Conservation (phyloP, 2,113 vertebrate species). For the Sylvilagus bachmani region DNA sequence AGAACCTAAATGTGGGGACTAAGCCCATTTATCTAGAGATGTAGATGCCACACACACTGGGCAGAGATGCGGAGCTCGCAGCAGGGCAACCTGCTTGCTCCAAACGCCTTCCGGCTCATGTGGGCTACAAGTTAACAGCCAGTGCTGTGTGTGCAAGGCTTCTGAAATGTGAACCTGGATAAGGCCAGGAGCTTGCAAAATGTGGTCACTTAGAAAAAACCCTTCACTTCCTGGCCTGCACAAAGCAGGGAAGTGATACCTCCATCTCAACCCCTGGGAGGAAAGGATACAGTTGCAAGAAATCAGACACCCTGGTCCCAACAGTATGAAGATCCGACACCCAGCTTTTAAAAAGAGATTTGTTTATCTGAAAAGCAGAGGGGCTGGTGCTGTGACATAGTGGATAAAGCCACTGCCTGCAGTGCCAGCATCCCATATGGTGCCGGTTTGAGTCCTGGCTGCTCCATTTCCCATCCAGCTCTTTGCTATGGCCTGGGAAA, state of each 20-base stretch:
- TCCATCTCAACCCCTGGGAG: background rate
- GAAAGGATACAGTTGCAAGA: background rate
- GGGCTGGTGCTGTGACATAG: too few species aligned
- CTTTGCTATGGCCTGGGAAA: too few species aligned
- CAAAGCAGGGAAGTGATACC: background rate
- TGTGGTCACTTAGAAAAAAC: background rate
- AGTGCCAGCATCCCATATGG: too few species aligned
- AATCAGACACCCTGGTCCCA: background rate
- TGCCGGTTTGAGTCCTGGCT: too few species aligned
- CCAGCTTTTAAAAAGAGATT: too few species aligned
- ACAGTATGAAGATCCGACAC: background rate
- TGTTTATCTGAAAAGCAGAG: too few species aligned
- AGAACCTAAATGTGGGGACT: background rate
- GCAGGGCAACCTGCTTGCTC: rapidly evolving
- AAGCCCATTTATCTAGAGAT: background rate
- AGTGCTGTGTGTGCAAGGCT: background rate
- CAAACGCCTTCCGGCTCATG: background rate
- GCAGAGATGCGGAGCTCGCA: background rate
- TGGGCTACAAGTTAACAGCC: background rate
- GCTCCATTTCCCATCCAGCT: too few species aligned
- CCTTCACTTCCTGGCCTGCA: background rate
- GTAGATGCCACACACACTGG: background rate
- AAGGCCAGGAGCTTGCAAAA: background rate
- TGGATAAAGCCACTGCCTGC: too few species aligned
- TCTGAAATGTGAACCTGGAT: background rate